Evolutionary conservation across 2,113 vertebrate species (phyloP).

Genomic region (Cololabis saira): DNA sequence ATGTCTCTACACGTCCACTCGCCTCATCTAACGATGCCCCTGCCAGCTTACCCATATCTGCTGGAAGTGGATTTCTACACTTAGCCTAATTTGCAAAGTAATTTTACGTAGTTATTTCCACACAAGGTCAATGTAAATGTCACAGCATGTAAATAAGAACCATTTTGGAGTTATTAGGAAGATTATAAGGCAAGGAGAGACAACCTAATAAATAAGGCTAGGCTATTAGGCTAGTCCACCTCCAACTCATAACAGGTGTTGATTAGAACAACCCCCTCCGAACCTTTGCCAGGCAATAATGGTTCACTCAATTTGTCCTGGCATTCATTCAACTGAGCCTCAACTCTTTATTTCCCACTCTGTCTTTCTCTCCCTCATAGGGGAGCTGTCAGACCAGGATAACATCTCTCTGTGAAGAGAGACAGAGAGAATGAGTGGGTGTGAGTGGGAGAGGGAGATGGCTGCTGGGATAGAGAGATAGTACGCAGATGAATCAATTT

Average conservation of each 20-base stretch:
- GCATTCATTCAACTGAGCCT: slow-evolving; percentile 54
- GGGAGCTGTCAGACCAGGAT: slow-evolving; percentile 69
- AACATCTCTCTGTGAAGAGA: slow-evolving; percentile 53
- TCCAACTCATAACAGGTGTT: slow-evolving; percentile 39
- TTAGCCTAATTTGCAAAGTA: too few species aligned
- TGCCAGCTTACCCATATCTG: too few species aligned
- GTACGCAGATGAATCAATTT: slow-evolving; percentile 33
- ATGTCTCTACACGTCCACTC: too few species aligned
- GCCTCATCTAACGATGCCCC: too few species aligned
- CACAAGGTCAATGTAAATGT: too few species aligned
- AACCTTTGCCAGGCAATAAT: slow-evolving; percentile 42
- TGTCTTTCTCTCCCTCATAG: slow-evolving; percentile 46
- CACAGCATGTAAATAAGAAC: too few species aligned
- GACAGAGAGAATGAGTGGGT: slow-evolving; percentile 33
- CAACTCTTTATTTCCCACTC: slow-evolving; percentile 41
- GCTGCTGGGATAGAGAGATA: slow-evolving; percentile 40
- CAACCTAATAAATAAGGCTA: too few species aligned
- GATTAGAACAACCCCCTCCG: slow-evolving; percentile 44
- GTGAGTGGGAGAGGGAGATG: slow-evolving; percentile 24
- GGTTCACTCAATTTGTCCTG: slow-evolving; percentile 60
- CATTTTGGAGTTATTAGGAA: too few species aligned
- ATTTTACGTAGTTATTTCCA: too few species aligned
- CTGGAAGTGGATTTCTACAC: too few species aligned
- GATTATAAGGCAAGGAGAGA: too few species aligned
- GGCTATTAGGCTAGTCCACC: too few species aligned